Evolutionary conservation across 1,140 invertebrate species (phyloP), one percentile per base, ranked within the genome.

Genomic region (Cydia strobilella): DNA sequence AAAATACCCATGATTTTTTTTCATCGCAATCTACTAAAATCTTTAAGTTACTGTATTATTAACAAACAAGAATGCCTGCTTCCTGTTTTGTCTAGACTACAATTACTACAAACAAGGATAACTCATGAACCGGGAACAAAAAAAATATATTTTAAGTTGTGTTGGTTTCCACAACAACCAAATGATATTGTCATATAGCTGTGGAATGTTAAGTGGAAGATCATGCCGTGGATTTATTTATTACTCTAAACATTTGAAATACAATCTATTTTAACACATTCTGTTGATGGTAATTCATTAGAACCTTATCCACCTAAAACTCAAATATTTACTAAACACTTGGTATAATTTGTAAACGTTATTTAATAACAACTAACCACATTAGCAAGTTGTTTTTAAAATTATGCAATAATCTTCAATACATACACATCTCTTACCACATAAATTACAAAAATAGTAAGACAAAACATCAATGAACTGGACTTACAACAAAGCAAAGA

Each of bases 121-220:
- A 59, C 20, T 59, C 18, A 59, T n/a, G 51, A 54, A 18, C 15
- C 51, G 13, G 4, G 13, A n/a, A 18, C 20, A 23, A 23, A 23
- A 59, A 23, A 12, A 59, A 2, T 23, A 23, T 23, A 23, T 31
- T 31, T 31, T 6, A 31, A 31, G 31, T 6, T n/a, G n/a, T 23
- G 7, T 59, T 23, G 23, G n/a, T 59, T 59, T 59, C 54, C 2
- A 59, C 54, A 23, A 23, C 54, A 23, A 59, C 20, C 20, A 23
- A 59, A 59, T 59, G 10, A 59, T 20, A 59, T 20, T 59, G 54
- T 59, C 20, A 23, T 59, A 59, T 59, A 59, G n/a, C 54, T 59
- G 15, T 25, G 31, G 65, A 69, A 69, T 69, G 65, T 69, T 69
- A 69, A 69, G 65, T 69, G 65, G 27, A n/a, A 10, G 18, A n/a